Base-by-base conservation (phyloP, 2,797 vertebrate species). In the Tapera naevia region DNA sequence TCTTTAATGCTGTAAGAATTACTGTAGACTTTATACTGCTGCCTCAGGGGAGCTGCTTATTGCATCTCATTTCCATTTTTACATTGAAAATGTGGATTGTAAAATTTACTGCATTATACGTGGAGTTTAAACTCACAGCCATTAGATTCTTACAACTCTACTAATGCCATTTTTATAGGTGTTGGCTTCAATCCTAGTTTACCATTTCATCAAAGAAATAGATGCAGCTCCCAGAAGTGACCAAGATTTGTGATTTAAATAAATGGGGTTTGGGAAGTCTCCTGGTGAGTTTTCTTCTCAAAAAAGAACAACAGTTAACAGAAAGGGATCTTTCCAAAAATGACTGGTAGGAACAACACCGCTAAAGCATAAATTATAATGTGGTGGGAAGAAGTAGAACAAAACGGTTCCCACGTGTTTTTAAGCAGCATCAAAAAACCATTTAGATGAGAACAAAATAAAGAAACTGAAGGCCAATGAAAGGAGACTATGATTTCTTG, bases 141-240 rank as follows among this genome's bases (percentile, higher is more conserved):
- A 96, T 97, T 97, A 97, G 93, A 80, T 60, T 91, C 95, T 97
- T 96, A 96, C 91, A 95, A 64, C 95, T 92, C 90, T 92, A 96
- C 95, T 97, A 96, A 97, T 97, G 91, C 94, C 83, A 86, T 78
- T 96, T 97, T 97, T 97, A 97, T 95, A 95, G 95, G 72, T 74
- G 41, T 91, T 97, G 97, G 97, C 96, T 91, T 83, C 53, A 88
- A 79, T 96, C 95, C 96, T 96, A 95, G 88, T 86, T 89, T 94
- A 92, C 95, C 84, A 94, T 97, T 97, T 95, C 92, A 95, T 95
- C 95, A 93, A 95, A 96, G 86, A 93, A 96, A 93, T 66, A 86
- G 76, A 96, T 75, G 73, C 81, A 85, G 89, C 81, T 91, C 54
- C 90, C 84, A 96, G 67, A 82, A 95, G 90, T 92, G 86, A 91